Base-by-base conservation (phyloP, 2,113 vertebrate species). In the Procavia capensis region DNA sequence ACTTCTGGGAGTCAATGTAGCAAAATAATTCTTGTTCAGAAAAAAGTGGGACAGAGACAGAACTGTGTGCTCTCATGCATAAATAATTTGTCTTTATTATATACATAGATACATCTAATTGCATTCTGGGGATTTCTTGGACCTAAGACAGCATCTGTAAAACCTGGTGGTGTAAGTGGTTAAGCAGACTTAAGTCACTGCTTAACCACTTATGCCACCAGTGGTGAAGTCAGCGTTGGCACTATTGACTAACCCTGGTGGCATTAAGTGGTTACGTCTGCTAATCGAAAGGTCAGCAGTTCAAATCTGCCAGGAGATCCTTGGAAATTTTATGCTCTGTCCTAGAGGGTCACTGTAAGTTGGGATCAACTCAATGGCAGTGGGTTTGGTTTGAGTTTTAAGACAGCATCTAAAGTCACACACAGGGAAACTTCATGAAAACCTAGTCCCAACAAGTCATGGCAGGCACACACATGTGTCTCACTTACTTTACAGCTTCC, bases 41-140 rank as follows among this genome's bases (percentile, higher is more conserved):
- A 81, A 92, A 92, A 90, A 91, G 50, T 79, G 9, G 25, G 25
- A 19, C 81, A 95, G 83, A 92, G 45, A 64, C 86, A 95, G 95
- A 92, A 94, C 61, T 47, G 50, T 94, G 86, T 97, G 83, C 84
- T 94, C 80, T 96, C 70, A 80, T 81, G 95, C 75, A 94, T 93
- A 96, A 89, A 89, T 85, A 83, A 89, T 70, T 91, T 76, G 75
- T 85, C 31, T 66, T 93, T 66, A 34, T 76, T 86, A 85, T 29
- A 79, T 70, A 87, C 94, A 59, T 74, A 94, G 92, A 91, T 83
- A 86, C 2, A n/a, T 9, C 74, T 94, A 93, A 96, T 89, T 95
- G 68, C 83, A 95, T 97, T 57, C 36, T 79, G 13, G 79, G 36
- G 76, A 82, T 88, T 85, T 95, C 59, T 75, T 64, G 70, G 92